Base-by-base conservation (phyloP, 2,797 vertebrate genomes). In the Sparus aurata region DNA sequence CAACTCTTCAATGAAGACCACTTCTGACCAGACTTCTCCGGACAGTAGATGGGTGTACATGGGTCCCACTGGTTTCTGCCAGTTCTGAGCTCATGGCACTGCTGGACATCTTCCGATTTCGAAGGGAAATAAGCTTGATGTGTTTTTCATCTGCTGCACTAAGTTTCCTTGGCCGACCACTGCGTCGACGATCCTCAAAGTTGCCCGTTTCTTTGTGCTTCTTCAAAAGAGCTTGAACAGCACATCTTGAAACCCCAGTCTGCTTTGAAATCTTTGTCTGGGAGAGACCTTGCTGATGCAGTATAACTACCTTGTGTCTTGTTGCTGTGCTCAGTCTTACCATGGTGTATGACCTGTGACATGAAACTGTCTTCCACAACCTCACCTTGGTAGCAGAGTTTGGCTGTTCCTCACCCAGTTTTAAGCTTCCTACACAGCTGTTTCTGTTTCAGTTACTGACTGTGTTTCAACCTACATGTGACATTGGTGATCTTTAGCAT, bases 191-290 rank as follows among this genome's bases (percentile, higher is more conserved):
- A 22, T 83, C 85, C 50, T 84, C 70, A 86, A 43, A 12, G 5
- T 78, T 30, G 27, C 73, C 62, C 1, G 8, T 79, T 82, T 87
- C 63, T 88, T 88, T 91, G 85, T 88, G 80, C 75, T 77, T 88
- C 63, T 88, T 82, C 76, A 87, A 75, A 90, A 85, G 67, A 81
- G 69, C 76, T 86, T 79, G 73, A 52, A 73, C 73, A 80, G 70
- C 70, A 83, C 64, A 87, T 79, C 69, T 89, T 34, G 27, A 34
- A 69, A n/a, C 41, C 53, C 53, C 67, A n/a, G 41, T 57, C 53
- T 69, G 66, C 66, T 60, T 60, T 70, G 25, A 25, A 25, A 25
- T 25, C 25, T 25, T 25, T 25, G 25, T 25, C 25, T 25, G 25
- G 25, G 25, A 25, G 25, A 25, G 25, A 25, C 25, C 25, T 25